A percentile compares a stretch with the other conserved stretches of the same genome.
These are phyloP conservation scores for Sciaenops ocellatus DNA, from an alignment of 2,797 vertebrate genomes.

Conservation along the genomic window DNA sequence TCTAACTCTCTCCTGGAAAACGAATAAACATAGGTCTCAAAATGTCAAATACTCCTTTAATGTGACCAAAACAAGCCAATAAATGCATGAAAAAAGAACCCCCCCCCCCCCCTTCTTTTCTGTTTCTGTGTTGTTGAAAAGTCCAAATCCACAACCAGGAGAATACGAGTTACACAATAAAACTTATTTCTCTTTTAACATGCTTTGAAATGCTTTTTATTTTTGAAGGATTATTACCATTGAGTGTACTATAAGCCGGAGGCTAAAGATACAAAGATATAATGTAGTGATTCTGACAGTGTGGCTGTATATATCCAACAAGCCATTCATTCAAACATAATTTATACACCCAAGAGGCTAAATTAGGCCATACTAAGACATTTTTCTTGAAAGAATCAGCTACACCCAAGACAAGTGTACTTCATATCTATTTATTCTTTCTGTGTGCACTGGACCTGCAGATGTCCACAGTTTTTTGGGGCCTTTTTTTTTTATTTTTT, in stretches of 20 bases:
- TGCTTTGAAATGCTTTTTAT: constrained; percentile 7
- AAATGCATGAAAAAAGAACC: neutral
- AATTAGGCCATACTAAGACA: neutral
- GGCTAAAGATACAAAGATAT: constrained; percentile 12
- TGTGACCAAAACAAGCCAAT: constrained; percentile 6
- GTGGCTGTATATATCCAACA: constrained; percentile 17
- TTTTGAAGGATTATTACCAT: constrained; percentile 18
- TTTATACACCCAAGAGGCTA: constrained; percentile 28
- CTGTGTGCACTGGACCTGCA: constrained; percentile 3
- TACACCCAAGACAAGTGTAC: neutral
- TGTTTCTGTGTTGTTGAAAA: constrained; percentile 36
- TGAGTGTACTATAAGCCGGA: constrained; percentile 23
- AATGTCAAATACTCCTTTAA: constrained; percentile 18
- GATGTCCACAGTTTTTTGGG: constrained; percentile 8
- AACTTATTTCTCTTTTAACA: neutral
- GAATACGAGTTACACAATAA: constrained; percentile 30
- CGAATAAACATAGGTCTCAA: neutral
- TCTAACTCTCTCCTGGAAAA: neutral
- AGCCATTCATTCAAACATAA: constrained; percentile 25
- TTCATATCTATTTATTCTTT: neutral
- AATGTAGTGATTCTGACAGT: constrained; percentile 39
- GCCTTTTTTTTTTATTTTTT: neutral
- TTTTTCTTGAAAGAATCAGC: constrained; percentile 33
- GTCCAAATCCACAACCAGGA: constrained; percentile 33
- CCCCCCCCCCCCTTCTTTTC: neutral